Conservation (phyloP, 2,113 vertebrate genomes). For the Crocuta crocuta region DNA sequence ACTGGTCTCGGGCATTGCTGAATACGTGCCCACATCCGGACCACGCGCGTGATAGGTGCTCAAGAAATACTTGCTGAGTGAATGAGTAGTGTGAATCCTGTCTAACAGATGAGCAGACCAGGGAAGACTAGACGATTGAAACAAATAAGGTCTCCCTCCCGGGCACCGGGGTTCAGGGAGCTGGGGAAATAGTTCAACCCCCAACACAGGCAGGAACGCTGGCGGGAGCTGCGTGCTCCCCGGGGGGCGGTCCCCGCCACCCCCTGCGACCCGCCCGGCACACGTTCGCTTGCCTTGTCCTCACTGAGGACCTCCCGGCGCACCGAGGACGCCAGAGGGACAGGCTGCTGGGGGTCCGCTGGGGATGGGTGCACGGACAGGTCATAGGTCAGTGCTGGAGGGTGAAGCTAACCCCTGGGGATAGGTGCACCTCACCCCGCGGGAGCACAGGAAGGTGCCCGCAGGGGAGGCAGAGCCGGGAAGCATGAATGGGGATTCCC, state of each 20-base stretch:
- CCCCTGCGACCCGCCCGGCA: accelerated
- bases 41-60: accelerated
- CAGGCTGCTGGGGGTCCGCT: accelerated
- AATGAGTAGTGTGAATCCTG: accelerated
- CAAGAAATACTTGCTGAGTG: accelerated
- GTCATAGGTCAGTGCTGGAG: accelerated
- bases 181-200: neutral
- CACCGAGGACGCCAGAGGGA: neutral
- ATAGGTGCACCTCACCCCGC: accelerated
- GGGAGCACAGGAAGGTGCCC: neutral
- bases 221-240: accelerated
- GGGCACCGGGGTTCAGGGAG: accelerated
- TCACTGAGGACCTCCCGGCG: accelerated
- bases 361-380: accelerated
- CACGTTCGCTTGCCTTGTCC: accelerated
- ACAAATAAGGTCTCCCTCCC: neutral
- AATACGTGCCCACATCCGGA: accelerated
- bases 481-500: accelerated
- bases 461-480: accelerated
- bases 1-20: too few species aligned
- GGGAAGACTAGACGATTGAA: neutral
- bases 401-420: neutral
- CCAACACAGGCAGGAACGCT: accelerated
- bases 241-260: accelerated
- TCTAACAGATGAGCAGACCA: too few species aligned